phyloP scores from a whole-genome alignment of 30 jellyfish, hydroid and myxozoan genomes.

The Hydra vulgaris region DNA sequence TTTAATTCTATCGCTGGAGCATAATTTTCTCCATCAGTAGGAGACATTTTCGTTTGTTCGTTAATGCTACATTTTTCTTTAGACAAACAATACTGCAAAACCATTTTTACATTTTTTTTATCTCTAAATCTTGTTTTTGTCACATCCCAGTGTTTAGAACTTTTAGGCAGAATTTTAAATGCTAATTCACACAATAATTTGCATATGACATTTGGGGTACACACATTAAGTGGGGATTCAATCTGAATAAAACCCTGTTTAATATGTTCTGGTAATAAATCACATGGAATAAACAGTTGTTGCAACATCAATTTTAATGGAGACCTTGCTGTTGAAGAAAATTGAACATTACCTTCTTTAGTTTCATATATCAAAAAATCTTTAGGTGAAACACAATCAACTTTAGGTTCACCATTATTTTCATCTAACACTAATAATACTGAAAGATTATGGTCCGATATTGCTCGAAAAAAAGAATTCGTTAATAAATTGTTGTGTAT shows the following conservation, averaged over 20 bases:
- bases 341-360: not conserved
- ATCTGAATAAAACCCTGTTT: slow-evolving; percentile 28
- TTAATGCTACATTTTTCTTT: slow-evolving; percentile 1
- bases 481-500: not conserved
- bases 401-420: not conserved
- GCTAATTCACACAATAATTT: slow-evolving; percentile 11
- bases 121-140: slow-evolving; percentile 18
- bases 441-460: not conserved
- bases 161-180: slow-evolving; percentile 14
- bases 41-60: not conserved
- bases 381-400: not conserved
- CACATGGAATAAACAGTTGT: slow-evolving; percentile 23
- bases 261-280: slow-evolving; percentile 33
- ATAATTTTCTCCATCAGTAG: not conserved
- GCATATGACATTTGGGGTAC: slow-evolving; percentile 30
- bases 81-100: slow-evolving; percentile 22
- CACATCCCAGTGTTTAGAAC: not conserved
- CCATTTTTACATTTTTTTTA: slow-evolving; percentile 21
- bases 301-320: slow-evolving; percentile 15
- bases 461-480: not conserved
- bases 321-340: not conserved
- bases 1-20: slow-evolving; percentile 6
- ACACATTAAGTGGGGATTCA: slow-evolving; percentile 25
- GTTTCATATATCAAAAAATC: not conserved
- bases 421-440: not conserved